Evolutionary conservation across 2,113 vertebrate species (phyloP), one percentile per base, ranked within the genome.

Genomic region (Montifringilla adamsi): DNA sequence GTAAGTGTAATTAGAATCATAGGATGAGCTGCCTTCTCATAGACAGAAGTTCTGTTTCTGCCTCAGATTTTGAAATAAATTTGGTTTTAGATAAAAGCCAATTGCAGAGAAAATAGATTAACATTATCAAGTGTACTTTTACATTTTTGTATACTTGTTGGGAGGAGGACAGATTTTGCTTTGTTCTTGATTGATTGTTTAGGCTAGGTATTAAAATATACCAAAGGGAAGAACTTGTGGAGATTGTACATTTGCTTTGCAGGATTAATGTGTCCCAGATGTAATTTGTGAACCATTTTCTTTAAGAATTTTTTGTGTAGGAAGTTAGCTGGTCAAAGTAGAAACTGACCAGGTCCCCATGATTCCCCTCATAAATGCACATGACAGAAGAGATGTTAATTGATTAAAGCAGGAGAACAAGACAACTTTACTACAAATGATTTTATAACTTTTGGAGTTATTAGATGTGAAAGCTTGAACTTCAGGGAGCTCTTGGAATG

Each of bases 391-490:
- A 95, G 76, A 94, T 5, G 6, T 20, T 94, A 90, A 81, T 41
- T 41, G 60, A 63, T 81, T 67, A 89, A 93, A 92, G 27, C 79
- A 88, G 78, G 41, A 85, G 64, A 83, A 55, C 23, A 70, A 73
- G 68, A 92, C 83, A 92, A 63, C n/a, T 77, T 88, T 63, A 31
- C 56, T 84, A 78, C 1, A 6, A 93, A 76, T 66, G 23, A 44
- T 33, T 94, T 94, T 89, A 18, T 76, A 94, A 84, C 55, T 84
- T 94, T 81, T 79, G n/a, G 35, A 86, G 55, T 93, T 96, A 94
- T 93, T 96, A 78, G 52, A 95, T 90, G 60, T 93, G 94, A 97
- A 94, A 92, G 72, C 53, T 84, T 94, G 94, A 97, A 95, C 86
- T 97, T 96, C 76, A 90, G 91, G 39, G 80, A 89, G 30, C 63